Evolutionary conservation across 2,113 vertebrate genomes (phyloP).

Genomic region (Trogon melanurus): DNA sequence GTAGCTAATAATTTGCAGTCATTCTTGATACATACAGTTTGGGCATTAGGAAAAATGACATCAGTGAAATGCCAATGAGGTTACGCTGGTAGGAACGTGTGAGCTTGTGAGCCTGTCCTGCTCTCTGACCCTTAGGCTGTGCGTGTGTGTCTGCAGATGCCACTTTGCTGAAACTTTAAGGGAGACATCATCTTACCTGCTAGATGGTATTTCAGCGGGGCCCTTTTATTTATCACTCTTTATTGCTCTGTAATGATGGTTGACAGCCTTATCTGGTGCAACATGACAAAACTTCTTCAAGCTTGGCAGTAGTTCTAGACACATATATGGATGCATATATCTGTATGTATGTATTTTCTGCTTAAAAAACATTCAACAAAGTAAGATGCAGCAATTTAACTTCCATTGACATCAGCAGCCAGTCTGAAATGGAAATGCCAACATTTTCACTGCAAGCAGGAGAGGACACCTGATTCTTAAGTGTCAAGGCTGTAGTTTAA

Average conservation of each 20-base stretch:
- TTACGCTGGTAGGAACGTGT: background rate
- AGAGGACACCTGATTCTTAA: background rate
- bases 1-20: background rate
- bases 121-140: background rate
- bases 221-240: background rate
- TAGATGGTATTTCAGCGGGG: constrained; percentile 42
- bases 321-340: background rate
- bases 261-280: constrained; percentile 9
- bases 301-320: background rate
- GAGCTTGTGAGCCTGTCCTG: constrained; percentile 3
- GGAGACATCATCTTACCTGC: constrained; percentile 39
- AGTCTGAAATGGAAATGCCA: background rate
- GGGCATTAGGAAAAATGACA: background rate
- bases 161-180: constrained; percentile 11
- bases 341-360: background rate
- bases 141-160: constrained; percentile 27
- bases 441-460: background rate
- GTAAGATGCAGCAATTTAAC: background rate
- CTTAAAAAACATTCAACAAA: background rate
- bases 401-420: background rate
- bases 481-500: constrained; percentile 6
- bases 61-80: constrained; percentile 26
- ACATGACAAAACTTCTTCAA: background rate
- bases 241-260: background rate
- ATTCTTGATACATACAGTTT: background rate